Conservation (phyloP, 2,113 vertebrate genomes). For the Tinamus guttatus region DNA sequence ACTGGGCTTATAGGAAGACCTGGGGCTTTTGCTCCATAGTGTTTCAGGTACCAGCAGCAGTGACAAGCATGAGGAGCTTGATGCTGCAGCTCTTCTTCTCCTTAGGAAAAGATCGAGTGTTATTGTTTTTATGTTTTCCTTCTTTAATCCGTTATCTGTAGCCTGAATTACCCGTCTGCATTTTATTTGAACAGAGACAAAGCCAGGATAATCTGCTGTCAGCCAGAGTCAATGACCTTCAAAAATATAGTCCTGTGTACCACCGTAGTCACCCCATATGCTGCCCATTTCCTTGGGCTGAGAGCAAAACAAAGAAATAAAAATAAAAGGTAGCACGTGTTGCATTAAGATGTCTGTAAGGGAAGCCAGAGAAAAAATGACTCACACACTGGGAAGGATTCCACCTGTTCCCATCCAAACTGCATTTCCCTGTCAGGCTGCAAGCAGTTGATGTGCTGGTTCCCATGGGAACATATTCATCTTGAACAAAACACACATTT, state of each 20-base stretch:
- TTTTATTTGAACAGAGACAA: slow-evolving; percentile 12
- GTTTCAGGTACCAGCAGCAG: not conserved
- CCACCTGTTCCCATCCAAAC: slow-evolving; percentile 53
- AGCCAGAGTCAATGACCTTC: slow-evolving; percentile 26
- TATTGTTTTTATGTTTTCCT: not conserved
- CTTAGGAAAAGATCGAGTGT: not conserved
- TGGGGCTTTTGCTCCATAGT: rapidly evolving
- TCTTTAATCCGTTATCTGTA: not conserved
- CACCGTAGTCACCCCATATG: not conserved
- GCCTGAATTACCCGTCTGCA: not conserved
- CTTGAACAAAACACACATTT: not conserved
- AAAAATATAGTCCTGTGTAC: slow-evolving; percentile 2
- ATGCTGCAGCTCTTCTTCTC: not conserved
- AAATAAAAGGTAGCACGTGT: not conserved
- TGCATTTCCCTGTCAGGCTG: not conserved
- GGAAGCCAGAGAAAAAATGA: slow-evolving; percentile 50
- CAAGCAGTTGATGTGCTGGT: slow-evolving; percentile 20
- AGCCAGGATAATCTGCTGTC: not conserved
- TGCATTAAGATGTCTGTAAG: not conserved
- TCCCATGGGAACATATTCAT: slow-evolving; percentile 46
- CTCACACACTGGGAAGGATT: slow-evolving; percentile 43
- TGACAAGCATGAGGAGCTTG: not conserved
- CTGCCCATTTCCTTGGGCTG: not conserved
- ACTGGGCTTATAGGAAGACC: not conserved
- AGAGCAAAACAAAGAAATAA: slow-evolving; percentile 23